Evolutionary conservation across 1,140 invertebrate genomes (phyloP).

Genomic region (Ceratina japonica): DNA sequence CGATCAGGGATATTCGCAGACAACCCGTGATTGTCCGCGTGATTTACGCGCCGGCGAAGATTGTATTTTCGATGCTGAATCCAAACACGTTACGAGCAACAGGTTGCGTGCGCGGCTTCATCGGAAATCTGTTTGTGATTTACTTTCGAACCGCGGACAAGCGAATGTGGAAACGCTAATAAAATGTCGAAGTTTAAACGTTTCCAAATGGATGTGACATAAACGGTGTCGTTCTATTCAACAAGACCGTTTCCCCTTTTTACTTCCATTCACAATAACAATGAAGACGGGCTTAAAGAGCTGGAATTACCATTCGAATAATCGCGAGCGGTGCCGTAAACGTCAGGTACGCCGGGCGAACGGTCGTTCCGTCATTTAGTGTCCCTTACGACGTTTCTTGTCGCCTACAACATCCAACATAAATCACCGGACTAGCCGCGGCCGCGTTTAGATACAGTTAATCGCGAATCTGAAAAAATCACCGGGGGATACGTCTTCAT

Average conservation of each 20-base stretch:
- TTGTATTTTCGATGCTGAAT: background rate
- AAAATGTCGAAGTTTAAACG: too few relatives aligned
- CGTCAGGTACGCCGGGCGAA: background rate
- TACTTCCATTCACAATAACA: background rate
- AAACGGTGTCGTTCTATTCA: background rate
- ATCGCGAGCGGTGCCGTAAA: background rate
- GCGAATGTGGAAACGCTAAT: too few relatives aligned
- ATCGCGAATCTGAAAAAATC: constrained; percentile 3
- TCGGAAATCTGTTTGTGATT: background rate
- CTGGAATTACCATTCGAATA: constrained; percentile 4
- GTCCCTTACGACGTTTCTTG: background rate
- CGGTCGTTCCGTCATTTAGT: constrained; percentile 6
- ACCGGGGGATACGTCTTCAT: background rate
- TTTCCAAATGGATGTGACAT: too few relatives aligned
- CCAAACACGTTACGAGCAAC: background rate
- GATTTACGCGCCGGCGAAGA: background rate
- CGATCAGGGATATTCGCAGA: background rate
- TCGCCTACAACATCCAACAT: constrained; percentile 17
- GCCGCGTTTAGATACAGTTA: constrained; percentile 16
- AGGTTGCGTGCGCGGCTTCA: background rate
- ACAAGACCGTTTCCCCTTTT: background rate
- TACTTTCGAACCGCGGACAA: too few relatives aligned
- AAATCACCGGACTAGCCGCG: constrained; percentile 6
- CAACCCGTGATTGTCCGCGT: background rate
- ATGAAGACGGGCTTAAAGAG: background rate